These are phyloP conservation scores for Chondrilla cf. caribensis DNA, from an alignment of 37 sponge, comb jelly and placozoan genomes.

Conservation along the genomic window DNA sequence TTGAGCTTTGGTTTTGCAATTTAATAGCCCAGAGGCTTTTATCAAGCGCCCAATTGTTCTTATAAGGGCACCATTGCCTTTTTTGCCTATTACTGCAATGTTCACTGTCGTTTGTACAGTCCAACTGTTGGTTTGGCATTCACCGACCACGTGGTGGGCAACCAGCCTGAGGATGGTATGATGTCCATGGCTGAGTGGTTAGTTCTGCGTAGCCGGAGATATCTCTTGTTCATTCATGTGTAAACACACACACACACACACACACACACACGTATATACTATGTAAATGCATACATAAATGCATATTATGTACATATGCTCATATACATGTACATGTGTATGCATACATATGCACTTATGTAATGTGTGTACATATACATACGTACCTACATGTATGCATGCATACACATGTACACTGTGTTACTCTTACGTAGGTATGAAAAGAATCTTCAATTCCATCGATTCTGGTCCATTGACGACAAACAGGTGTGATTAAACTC, in stretches of 20 bases:
- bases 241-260: not conserved
- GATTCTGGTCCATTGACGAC: slow-evolving; percentile 99
- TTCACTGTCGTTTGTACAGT: no score
- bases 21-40: no score
- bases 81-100: no score
- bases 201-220: no score
- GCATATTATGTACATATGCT: not conserved
- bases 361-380: no score
- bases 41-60: no score
- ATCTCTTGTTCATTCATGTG: no score
- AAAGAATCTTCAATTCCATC: slow-evolving; percentile 92
- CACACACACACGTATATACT: not conserved
- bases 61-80: no score
- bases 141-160: slow-evolving; percentile 97
- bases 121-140: slow-evolving; percentile 69
- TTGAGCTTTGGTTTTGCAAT: no score
- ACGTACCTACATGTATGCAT: no score
- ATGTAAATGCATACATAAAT: not conserved
- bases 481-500: slow-evolving; percentile 48
- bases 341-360: no score
- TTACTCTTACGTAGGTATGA: slow-evolving; percentile 47
- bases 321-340: not conserved
- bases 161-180: slow-evolving; percentile 91
- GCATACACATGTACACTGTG: not conserved
- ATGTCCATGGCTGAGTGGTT: slow-evolving; percentile 67